A percentile compares a stretch with the other conserved stretches of the same genome.
These are phyloP conservation scores for Kryphioiulus occultus DNA, from an alignment of 2,888 invertebrate species.

Conservation along the genomic window DNA sequence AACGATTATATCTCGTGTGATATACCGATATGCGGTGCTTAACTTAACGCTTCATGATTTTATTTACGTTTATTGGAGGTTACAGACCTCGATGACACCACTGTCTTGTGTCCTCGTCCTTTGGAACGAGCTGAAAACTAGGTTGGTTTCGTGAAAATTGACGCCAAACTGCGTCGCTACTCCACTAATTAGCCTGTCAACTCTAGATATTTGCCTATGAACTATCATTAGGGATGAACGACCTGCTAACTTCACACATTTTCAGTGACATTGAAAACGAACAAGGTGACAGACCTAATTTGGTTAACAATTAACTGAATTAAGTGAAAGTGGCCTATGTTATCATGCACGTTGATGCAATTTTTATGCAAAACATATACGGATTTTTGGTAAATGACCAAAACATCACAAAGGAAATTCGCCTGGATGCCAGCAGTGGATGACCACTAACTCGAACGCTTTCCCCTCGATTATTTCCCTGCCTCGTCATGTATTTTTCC, in stretches of 20 bases:
- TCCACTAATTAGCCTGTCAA: neutral
- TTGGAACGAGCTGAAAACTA: neutral
- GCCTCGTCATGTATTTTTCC: conserved; percentile 24
- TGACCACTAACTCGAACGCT: neutral
- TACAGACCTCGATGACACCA: neutral
- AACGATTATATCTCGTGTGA: neutral
- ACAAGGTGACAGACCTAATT: neutral
- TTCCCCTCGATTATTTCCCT: conserved; percentile 1
- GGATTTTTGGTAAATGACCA: neutral
- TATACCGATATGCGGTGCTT: neutral
- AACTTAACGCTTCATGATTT: neutral
- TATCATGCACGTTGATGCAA: neutral
- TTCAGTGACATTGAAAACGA: conserved; percentile 24
- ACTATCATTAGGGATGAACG: neutral
- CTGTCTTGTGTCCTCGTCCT: neutral
- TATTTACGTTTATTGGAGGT: neutral
- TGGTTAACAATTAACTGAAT: neutral
- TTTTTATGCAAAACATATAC: neutral
- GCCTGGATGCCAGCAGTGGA: neutral
- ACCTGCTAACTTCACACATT: neutral
- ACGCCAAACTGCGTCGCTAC: neutral
- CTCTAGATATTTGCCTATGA: neutral
- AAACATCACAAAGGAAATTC: neutral
- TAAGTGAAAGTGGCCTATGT: too few relatives aligned
- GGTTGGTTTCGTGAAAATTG: neutral